These are phyloP conservation scores for Drosophila repletoides DNA, from an alignment of 1,140 invertebrate genomes.

Conservation along the genomic window DNA sequence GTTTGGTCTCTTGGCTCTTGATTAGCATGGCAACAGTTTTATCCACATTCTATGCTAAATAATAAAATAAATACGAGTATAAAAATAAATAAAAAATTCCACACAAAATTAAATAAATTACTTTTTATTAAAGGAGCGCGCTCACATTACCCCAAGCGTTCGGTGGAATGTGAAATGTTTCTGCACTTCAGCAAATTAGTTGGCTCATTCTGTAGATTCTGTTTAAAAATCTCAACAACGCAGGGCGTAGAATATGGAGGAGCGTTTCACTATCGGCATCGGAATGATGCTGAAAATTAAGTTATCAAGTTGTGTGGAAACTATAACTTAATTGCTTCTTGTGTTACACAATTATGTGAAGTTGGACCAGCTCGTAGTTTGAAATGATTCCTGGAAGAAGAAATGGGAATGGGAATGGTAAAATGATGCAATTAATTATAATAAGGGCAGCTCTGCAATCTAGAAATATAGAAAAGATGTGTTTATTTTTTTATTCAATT, in stretches of 20 bases:
- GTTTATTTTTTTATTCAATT: no score
- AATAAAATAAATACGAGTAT: slow-evolving; percentile 2
- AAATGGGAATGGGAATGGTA: neutral
- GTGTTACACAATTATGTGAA: slow-evolving; percentile 57
- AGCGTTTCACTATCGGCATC: slow-evolving; percentile 36
- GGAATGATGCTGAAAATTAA: slow-evolving; percentile 49
- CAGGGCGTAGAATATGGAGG: no score
- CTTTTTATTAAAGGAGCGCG: slow-evolving; percentile 11
- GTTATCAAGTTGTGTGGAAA: slow-evolving; percentile 58
- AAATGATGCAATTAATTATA: slow-evolving; percentile 2
- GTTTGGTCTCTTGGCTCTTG: slow-evolving; percentile 52
- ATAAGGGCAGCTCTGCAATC: neutral
- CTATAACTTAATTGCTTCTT: slow-evolving; percentile 58
- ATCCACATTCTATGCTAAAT: neutral
- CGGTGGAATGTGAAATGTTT: slow-evolving; percentile 7
- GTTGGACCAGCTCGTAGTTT: slow-evolving; percentile 4
- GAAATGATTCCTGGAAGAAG: no score
- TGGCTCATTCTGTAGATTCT: slow-evolving; percentile 7
- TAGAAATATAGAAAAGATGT: neutral
- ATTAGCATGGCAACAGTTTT: slow-evolving; percentile 60
- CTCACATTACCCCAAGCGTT: slow-evolving; percentile 10
- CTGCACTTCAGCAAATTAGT: slow-evolving; percentile 49
- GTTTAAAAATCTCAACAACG: neutral
- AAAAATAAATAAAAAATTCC: slow-evolving; percentile 30
- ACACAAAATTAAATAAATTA: slow-evolving; percentile 66